Evolutionary conservation across 2,113 vertebrate species (phyloP).

Genomic region (Ciconia boyciana): DNA sequence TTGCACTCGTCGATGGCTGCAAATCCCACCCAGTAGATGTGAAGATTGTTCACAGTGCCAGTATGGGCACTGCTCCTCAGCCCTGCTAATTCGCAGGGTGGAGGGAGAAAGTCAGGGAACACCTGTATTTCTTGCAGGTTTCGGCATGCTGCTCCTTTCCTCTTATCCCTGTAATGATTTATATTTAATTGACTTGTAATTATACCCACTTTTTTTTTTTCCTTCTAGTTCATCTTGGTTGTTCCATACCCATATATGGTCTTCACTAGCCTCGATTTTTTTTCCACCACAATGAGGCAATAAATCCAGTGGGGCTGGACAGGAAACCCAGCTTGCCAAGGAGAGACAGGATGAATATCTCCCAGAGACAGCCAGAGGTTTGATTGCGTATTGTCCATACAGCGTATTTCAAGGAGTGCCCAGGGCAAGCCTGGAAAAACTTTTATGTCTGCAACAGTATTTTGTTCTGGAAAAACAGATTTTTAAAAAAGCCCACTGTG

Average conservation of each 20-base stretch:
- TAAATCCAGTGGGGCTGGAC: slow-evolving; percentile 53
- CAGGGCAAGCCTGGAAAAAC: slow-evolving; percentile 41
- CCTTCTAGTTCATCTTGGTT: neutral
- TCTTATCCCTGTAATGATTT: slow-evolving; percentile 4
- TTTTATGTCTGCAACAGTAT: slow-evolving; percentile 27
- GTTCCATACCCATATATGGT: slow-evolving; percentile 45
- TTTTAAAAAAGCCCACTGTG: neutral
- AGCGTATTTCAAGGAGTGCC: slow-evolving; percentile 15
- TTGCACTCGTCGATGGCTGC: neutral
- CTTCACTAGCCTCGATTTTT: slow-evolving; percentile 43
- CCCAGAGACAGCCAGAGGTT: neutral
- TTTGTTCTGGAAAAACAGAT: slow-evolving; percentile 23
- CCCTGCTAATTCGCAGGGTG: neutral
- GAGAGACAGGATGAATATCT: slow-evolving; percentile 34
- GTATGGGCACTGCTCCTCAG: neutral
- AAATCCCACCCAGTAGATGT: slow-evolving; percentile 25
- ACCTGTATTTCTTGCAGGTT: slow-evolving; percentile 23
- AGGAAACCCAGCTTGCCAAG: slow-evolving; percentile 61
- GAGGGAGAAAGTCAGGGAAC: neutral
- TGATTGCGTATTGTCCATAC: neutral
- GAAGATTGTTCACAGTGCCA: neutral
- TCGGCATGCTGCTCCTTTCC: neutral
- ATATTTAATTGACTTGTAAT: slow-evolving; percentile 52
- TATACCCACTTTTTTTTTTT: neutral
- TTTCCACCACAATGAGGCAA: slow-evolving; percentile 38